These are phyloP conservation scores for Pristiophorus japonicus DNA, from an alignment of 2,113 vertebrate species.

Conservation along the genomic window DNA sequence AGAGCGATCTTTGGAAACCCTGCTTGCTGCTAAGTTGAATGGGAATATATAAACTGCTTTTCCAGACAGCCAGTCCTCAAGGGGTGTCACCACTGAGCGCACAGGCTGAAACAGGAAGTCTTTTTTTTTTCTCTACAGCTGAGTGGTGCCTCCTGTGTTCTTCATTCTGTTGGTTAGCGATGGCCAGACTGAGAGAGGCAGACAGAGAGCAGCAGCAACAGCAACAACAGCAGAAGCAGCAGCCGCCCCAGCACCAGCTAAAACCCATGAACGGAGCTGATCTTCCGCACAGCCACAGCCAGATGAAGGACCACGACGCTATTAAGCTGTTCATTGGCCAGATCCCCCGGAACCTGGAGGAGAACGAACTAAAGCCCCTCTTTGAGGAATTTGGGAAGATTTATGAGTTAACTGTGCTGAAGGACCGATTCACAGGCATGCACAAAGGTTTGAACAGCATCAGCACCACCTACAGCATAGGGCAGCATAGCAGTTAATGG, in stretches of 20 bases:
- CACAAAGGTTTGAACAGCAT: slow-evolving; percentile 75
- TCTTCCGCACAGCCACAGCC: slow-evolving; percentile 73
- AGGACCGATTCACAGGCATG: slow-evolving; percentile 96
- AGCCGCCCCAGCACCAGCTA: slow-evolving; percentile 71
- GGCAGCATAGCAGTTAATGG: neutral
- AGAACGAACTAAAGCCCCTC: slow-evolving; percentile 91
- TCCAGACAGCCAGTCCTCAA: slow-evolving; percentile 17
- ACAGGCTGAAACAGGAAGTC: slow-evolving; percentile 35
- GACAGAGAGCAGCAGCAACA: slow-evolving; percentile 73
- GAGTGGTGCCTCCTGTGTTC: slow-evolving; percentile 27
- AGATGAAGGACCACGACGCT: slow-evolving; percentile 95
- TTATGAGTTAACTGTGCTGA: slow-evolving; percentile 95
- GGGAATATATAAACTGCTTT: slow-evolving; percentile 18
- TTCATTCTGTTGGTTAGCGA: slow-evolving; percentile 62
- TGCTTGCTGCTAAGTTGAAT: neutral
- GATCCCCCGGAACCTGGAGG: slow-evolving; percentile 94
- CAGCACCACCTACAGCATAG: slow-evolving; percentile 34
- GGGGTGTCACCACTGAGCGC: slow-evolving; percentile 29
- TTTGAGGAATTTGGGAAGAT: slow-evolving; percentile 98
- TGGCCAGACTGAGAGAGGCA: slow-evolving; percentile 90
- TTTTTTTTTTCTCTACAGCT: slow-evolving; percentile 28
- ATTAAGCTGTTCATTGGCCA: slow-evolving; percentile 98
- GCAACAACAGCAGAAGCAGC: slow-evolving; percentile 65
- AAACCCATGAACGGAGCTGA: slow-evolving; percentile 92
- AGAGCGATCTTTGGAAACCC: neutral